Percentiles rank a stretch among this genome's conserved stretches.
These are phyloP conservation scores for Magallana ariakensis DNA, from an alignment of 1,140 invertebrate species.

Conservation along the genomic window DNA sequence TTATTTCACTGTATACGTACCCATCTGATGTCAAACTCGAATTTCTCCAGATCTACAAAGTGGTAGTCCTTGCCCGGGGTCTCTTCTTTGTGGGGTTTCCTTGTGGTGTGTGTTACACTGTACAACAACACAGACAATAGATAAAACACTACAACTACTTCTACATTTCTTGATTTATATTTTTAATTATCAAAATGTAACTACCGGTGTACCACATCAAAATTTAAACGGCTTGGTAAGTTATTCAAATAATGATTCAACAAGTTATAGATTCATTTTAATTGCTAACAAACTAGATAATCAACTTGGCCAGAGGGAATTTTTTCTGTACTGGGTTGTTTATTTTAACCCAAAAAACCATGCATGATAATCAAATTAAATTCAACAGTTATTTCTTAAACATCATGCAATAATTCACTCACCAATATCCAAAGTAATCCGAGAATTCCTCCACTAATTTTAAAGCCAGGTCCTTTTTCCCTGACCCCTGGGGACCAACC, in stretches of 20 bases:
- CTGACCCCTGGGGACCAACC: conserved; percentile 78
- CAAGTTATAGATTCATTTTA: too few species aligned
- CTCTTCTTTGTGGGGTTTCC: conserved; percentile 71
- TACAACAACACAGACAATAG: not conserved
- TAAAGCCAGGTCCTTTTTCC: conserved; percentile 76
- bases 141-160: too few species aligned
- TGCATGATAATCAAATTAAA: too few species aligned
- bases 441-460: conserved; percentile 79
- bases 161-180: too few species aligned
- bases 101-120: conserved; percentile 77
- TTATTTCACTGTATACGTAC: conserved; percentile 56
- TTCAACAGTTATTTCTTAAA: not conserved
- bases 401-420: conserved; percentile 42
- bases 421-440: conserved; percentile 80
- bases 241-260: too few species aligned
- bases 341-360: not conserved
- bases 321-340: not conserved
- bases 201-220: too few species aligned
- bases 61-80: conserved; percentile 75
- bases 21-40: conserved; percentile 78
- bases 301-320: not conserved
- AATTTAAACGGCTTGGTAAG: too few species aligned
- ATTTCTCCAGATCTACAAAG: conserved; percentile 77
- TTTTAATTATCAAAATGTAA: too few species aligned
- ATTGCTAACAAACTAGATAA: too few species aligned